Percentiles rank a stretch among this genome's conserved stretches.
phyloP scores from a whole-genome alignment of 2,888 invertebrate genomes.

The Hypena proboscidalis region DNA sequence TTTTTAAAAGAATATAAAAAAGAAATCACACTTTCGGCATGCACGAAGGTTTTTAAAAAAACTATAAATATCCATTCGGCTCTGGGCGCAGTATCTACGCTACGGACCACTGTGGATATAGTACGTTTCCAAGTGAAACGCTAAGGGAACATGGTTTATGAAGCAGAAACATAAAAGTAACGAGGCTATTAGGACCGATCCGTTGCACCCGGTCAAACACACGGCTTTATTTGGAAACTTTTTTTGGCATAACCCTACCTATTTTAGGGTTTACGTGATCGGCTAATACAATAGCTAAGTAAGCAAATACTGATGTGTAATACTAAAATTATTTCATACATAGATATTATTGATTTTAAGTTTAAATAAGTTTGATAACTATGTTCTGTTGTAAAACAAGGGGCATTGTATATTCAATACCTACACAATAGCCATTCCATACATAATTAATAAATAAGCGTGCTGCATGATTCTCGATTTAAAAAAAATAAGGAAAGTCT shows the following conservation, averaged over 20 bases:
- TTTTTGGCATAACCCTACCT: conserved; percentile 15
- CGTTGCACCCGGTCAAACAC: conserved; percentile 51
- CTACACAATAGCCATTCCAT: too few species aligned
- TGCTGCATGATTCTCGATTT: too few species aligned
- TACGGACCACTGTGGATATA: conserved; percentile 23
- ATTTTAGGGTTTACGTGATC: not conserved
- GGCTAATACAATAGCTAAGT: not conserved
- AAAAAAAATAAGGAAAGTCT: too few species aligned
- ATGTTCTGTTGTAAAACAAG: too few species aligned
- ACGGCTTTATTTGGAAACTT: conserved; percentile 47
- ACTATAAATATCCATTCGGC: conserved; percentile 27
- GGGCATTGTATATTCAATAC: too few species aligned
- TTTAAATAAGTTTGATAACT: too few species aligned
- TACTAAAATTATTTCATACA: too few species aligned
- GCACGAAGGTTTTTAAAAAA: conserved; percentile 7
- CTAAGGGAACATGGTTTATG: conserved; percentile 49
- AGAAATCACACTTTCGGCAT: not conserved
- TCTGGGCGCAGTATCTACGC: conserved; percentile 15
- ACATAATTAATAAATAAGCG: too few species aligned
- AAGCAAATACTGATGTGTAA: not conserved
- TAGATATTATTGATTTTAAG: too few species aligned
- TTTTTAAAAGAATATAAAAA: not conserved
- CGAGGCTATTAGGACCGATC: conserved; percentile 50
- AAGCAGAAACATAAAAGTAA: conserved; percentile 55
- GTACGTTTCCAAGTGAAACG: conserved; percentile 24